Evolutionary conservation across 64 coral and sea anemone species (phyloP).

Genomic region (Dendronephthya gigantea): DNA sequence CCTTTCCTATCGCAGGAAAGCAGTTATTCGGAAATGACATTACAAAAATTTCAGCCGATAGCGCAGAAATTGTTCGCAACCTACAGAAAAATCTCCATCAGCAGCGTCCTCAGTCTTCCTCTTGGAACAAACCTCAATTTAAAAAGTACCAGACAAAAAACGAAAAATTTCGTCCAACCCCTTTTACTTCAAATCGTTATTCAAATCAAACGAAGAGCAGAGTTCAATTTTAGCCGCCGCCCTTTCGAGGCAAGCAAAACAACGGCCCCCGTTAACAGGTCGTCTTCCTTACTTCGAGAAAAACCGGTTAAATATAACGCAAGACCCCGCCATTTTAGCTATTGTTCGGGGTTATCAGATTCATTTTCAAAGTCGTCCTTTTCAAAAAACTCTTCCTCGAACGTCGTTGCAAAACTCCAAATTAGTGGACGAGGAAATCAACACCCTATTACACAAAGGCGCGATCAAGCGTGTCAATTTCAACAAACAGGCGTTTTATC

Average conservation of each 20-base stretch:
- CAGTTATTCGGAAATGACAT: constrained; percentile 1
- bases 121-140: neutral
- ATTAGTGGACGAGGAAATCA: neutral
- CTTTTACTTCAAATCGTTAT: neutral
- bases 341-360: neutral
- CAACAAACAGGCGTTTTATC: neutral
- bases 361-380: neutral
- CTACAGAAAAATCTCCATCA: neutral
- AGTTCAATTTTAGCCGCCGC: neutral
- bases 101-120: neutral
- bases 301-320: neutral
- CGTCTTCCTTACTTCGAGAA: neutral
- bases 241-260: neutral
- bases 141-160: constrained; percentile 6
- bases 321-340: neutral
- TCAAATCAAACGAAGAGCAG: neutral
- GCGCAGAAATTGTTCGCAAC: neutral
- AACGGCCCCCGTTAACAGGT: neutral
- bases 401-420: neutral
- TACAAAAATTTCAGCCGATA: neutral
- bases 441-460: neutral
- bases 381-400: neutral
- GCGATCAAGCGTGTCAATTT: neutral
- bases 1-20: neutral
- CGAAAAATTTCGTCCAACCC: neutral